Base-by-base conservation (phyloP, 2,888 invertebrate genomes). In the Cremastobaeus sp. region DNA sequence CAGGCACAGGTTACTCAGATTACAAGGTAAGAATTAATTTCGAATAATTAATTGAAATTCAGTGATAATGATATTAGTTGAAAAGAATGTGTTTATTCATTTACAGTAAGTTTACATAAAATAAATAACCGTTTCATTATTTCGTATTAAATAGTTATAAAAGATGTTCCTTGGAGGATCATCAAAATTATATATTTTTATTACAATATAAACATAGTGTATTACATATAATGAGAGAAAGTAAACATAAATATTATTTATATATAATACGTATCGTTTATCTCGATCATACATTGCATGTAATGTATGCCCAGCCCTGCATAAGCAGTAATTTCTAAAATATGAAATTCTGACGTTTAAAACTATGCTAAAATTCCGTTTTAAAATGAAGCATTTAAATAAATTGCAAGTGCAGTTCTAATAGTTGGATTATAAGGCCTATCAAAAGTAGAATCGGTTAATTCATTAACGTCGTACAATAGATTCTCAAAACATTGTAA, bases 401-500 rank as follows among this genome's bases (percentile, higher is more conserved):
- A 32, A 32, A 32, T 18, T 8, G 5, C 15, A 48, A 48, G 34
- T 50, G 34, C 50, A 35, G 8, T 34, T 50, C 14, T 8, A 20
- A 50, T 14, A 50, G 20, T 21, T 50, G 12, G 12, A 50, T 25
- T 50, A 48, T 8, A 50, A 34, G 18, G 18, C 32, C 6, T 47
- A 47, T 47, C 14, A 30, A 47, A 47, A 47, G 47, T 47, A 32
- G 18, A 47, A 32, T 32, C n/a, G n/a, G 18, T 18, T 28, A 30
- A 17, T 45, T 45, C 3, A 14, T 1, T 47, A 47, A 30, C 32
- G 18, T 18, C 9, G 25, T n/a, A 35, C 1, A 50, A 50, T 12
- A 50, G 14, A 34, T 34, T 50, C 14, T 21, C 20, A 12, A 35
- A 34, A 50, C 35, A 8, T 35, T 48, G 48, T 48, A 68, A 41